phyloP scores from a whole-genome alignment of 2,113 vertebrate species.

The Brachyistius frenatus region DNA sequence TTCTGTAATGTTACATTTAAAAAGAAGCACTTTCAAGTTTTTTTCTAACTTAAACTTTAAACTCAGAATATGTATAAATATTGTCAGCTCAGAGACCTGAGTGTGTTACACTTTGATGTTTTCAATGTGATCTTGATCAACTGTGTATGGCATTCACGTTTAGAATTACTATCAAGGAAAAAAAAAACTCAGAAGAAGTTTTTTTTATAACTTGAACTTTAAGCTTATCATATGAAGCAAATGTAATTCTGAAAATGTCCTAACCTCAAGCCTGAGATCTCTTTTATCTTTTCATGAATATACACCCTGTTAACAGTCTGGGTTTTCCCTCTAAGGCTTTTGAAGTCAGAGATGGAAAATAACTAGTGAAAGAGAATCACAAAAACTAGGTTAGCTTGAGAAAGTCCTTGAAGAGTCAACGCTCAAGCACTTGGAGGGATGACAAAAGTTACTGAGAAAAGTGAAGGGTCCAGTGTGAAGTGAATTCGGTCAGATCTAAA shows the following conservation, averaged over 20 bases:
- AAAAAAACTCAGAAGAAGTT: neutral
- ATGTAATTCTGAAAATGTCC: slow-evolving; percentile 4
- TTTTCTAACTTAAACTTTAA: too few relatives aligned
- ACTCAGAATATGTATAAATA: neutral
- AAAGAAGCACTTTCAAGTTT: too few relatives aligned
- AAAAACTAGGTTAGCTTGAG: slow-evolving; percentile 17
- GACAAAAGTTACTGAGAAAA: neutral
- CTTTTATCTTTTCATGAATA: slow-evolving; percentile 39
- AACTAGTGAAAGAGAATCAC: slow-evolving; percentile 33
- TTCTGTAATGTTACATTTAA: too few relatives aligned
- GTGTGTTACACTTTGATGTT: neutral
- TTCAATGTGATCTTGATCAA: neutral
- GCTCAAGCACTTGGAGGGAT: neutral
- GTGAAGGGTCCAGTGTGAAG: neutral
- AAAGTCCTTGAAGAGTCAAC: slow-evolving; percentile 4
- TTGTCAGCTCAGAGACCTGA: neutral
- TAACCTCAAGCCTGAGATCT: slow-evolving; percentile 28
- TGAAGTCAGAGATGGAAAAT: slow-evolving; percentile 67
- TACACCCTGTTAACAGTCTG: slow-evolving; percentile 19
- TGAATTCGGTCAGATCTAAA: neutral
- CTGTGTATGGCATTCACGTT: neutral
- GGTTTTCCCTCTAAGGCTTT: slow-evolving; percentile 71
- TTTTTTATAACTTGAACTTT: neutral
- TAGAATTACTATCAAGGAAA: neutral
- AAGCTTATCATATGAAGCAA: neutral